Percentiles rank a stretch among this genome's conserved stretches.
phyloP scores from a whole-genome alignment of 2,888 invertebrate species.

The Spisula solida region DNA sequence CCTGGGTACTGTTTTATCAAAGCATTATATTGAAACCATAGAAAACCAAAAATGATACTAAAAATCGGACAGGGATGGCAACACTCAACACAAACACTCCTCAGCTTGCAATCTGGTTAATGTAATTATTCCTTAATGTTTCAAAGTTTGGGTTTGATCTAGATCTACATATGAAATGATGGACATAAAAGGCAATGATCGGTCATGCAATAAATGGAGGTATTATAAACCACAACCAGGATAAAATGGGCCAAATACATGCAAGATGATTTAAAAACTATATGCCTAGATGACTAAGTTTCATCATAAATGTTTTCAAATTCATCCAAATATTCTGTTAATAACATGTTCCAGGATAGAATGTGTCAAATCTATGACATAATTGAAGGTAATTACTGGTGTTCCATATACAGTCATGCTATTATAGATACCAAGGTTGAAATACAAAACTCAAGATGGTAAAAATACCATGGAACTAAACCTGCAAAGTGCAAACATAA shows the following conservation, averaged over 20 bases:
- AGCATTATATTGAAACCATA: too few relatives aligned
- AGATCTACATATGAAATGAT: too few relatives aligned
- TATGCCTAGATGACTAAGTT: neutral
- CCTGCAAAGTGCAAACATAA: neutral
- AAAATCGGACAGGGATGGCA: too few relatives aligned
- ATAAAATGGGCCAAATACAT: neutral
- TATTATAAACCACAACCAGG: too few relatives aligned
- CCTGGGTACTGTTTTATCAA: too few relatives aligned
- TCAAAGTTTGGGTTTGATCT: too few relatives aligned
- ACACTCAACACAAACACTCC: too few relatives aligned
- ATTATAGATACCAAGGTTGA: neutral
- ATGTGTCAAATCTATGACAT: constrained; percentile 17
- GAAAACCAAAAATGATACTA: too few relatives aligned
- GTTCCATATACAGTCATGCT: neutral
- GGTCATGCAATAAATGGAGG: too few relatives aligned
- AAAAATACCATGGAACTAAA: neutral
- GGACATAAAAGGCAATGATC: too few relatives aligned
- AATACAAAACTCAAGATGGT: neutral
- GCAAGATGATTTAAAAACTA: neutral
- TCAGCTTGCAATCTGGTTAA: too few relatives aligned
- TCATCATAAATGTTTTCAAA: neutral
- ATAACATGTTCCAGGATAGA: neutral
- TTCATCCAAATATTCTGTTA: neutral
- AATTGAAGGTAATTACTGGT: constrained; percentile 4
- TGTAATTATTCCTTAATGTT: too few relatives aligned